phyloP scores from a whole-genome alignment of 1,140 invertebrate genomes.

The Stratiolaelaps scimitus region DNA sequence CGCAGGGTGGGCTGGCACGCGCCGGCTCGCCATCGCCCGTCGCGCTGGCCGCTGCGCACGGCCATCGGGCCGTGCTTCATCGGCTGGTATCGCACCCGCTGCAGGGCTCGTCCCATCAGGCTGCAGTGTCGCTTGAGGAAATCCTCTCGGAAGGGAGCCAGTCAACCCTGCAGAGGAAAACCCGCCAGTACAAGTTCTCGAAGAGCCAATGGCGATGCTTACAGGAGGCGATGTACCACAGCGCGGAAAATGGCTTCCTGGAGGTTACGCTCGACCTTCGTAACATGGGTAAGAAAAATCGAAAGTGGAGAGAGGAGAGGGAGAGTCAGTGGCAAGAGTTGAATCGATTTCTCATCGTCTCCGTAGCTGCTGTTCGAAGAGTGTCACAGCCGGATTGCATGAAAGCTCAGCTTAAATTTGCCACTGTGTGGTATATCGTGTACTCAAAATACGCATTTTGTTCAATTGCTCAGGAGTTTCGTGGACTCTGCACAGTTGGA shows the following conservation, averaged over 20 bases:
- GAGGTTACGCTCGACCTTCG: slow-evolving; percentile 37
- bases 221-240: slow-evolving; percentile 84
- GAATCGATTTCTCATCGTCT: too few relatives aligned
- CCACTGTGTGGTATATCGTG: too few relatives aligned
- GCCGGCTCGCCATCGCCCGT: slow-evolving; percentile 63
- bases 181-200: slow-evolving; percentile 49
- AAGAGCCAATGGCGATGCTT: slow-evolving; percentile 68
- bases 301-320: too few relatives aligned
- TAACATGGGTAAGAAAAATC: slow-evolving; percentile 44
- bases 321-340: too few relatives aligned
- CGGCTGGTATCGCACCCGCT: slow-evolving; percentile 63
- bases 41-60: slow-evolving; percentile 71
- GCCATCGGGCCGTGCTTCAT: slow-evolving; percentile 59
- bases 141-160: slow-evolving; percentile 66
- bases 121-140: slow-evolving; percentile 72
- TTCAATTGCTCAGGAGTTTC: slow-evolving; percentile 51
- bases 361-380: too few relatives aligned
- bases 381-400: too few relatives aligned
- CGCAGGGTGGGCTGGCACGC: slow-evolving; percentile 58
- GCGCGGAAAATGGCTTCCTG: slow-evolving; percentile 72
- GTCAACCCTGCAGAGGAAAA: slow-evolving; percentile 37
- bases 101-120: slow-evolving; percentile 47
- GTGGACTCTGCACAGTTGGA: slow-evolving; percentile 82
- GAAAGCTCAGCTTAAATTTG: too few relatives aligned
- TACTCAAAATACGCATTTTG: slow-evolving; percentile 5